These are phyloP conservation scores for Alethe castanea DNA, from an alignment of 2,113 vertebrate species.

Conservation along the genomic window DNA sequence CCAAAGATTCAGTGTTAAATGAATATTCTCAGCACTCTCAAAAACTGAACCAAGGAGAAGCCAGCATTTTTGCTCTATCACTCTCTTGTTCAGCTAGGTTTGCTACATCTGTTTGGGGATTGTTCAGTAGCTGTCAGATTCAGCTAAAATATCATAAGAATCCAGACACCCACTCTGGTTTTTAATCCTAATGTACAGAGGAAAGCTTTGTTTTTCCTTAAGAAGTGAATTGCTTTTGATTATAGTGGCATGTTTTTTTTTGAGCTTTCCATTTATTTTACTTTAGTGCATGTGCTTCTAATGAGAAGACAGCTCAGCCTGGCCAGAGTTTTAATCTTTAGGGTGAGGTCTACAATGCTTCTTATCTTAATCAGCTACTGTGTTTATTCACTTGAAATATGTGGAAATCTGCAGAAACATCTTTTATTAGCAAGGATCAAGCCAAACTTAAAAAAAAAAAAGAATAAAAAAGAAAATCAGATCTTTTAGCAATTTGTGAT, in stretches of 20 bases:
- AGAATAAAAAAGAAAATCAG: neutral
- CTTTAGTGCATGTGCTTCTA: neutral
- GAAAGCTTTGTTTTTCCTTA: neutral
- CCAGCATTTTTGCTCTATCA: neutral
- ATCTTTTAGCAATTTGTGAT: neutral
- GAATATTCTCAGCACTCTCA: neutral
- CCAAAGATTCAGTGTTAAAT: neutral
- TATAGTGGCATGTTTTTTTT: neutral
- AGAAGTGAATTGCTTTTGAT: neutral
- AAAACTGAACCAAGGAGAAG: neutral
- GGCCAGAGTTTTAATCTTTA: constrained; percentile 28
- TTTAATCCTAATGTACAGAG: neutral
- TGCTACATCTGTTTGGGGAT: neutral
- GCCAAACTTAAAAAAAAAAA: neutral
- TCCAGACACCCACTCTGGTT: neutral
- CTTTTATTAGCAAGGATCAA: neutral
- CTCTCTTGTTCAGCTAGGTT: neutral
- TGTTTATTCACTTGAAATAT: constrained; percentile 38
- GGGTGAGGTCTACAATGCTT: constrained; percentile 6
- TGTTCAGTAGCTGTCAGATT: neutral
- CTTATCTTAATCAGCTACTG: constrained; percentile 34
- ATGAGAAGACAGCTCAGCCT: neutral
- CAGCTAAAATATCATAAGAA: neutral
- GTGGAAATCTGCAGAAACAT: neutral
- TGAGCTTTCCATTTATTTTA: neutral